Evolutionary conservation across 2,888 invertebrate species (phyloP).

Genomic region (Drosophila meridiana): DNA sequence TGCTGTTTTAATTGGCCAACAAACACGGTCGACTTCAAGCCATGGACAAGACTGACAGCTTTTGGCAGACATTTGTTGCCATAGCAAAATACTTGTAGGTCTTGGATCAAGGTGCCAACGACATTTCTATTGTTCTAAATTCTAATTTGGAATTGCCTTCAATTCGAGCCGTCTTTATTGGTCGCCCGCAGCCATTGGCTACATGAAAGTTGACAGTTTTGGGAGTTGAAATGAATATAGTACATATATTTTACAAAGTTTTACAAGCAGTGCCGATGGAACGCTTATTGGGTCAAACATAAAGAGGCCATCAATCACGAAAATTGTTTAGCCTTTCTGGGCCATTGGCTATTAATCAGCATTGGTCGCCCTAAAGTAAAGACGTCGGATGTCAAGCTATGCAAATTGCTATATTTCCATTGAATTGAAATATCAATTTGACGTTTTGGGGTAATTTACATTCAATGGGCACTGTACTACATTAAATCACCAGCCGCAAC

Average conservation of each 20-base stretch:
- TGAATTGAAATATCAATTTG: constrained; percentile 45
- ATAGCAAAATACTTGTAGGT: constrained; percentile 3
- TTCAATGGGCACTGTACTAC: constrained; percentile 13
- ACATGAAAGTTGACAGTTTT: constrained; percentile 1
- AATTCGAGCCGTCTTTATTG: constrained; percentile 3
- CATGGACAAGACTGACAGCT: neutral
- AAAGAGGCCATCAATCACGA: constrained; percentile 58
- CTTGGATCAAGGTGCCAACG: constrained; percentile 5
- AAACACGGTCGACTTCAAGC: constrained; percentile 16
- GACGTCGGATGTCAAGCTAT: constrained; percentile 2
- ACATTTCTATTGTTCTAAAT: constrained; percentile 6
- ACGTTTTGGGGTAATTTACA: constrained; percentile 14
- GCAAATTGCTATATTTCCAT: constrained; percentile 37
- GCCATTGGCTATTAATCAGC: constrained; percentile 36
- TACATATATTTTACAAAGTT: neutral
- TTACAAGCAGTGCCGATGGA: neutral
- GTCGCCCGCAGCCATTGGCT: neutral
- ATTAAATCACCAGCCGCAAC: constrained; percentile 36
- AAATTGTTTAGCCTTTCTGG: neutral
- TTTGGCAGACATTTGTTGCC: constrained; percentile 15
- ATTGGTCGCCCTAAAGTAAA: neutral
- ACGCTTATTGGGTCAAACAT: constrained; percentile 10
- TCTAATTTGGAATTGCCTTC: constrained; percentile 1
- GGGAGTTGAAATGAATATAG: constrained; percentile 8
- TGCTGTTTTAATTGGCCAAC: constrained; percentile 64